Conservation (phyloP, 2,888 invertebrate genomes). For the Malachius bipustulatus region DNA sequence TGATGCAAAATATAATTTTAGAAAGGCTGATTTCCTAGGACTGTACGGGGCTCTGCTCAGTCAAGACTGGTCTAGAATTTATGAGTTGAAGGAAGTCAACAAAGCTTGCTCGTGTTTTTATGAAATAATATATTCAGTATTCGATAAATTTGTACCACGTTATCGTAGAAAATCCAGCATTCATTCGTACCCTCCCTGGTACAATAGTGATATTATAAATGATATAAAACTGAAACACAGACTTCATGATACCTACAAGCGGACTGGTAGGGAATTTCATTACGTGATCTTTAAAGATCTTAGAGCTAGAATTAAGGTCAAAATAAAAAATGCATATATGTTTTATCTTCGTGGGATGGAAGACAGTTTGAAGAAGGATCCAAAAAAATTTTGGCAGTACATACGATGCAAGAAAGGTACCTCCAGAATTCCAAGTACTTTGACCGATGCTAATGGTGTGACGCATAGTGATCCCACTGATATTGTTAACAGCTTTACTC, state of each 20-base stretch:
- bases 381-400: not conserved
- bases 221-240: not conserved
- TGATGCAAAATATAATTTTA: too few species aligned
- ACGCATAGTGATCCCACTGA: too few species aligned
- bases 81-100: not conserved
- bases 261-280: not conserved
- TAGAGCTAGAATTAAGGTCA: not conserved
- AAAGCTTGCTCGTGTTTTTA: not conserved
- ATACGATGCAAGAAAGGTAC: too few species aligned
- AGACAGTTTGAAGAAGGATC: not conserved
- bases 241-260: not conserved
- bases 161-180: not conserved
- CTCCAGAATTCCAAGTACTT: too few species aligned
- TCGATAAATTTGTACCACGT: not conserved
- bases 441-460: too few species aligned
- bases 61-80: not conserved
- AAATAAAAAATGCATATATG: constrained; percentile 1
- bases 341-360: not conserved
- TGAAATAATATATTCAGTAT: not conserved
- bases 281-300: not conserved
- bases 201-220: not conserved
- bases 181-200: not conserved
- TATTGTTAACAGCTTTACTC: too few species aligned
- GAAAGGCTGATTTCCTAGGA: not conserved
- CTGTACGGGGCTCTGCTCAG: not conserved